These are phyloP conservation scores for Octopus sinensis DNA, from an alignment of 1,140 invertebrate genomes.

Conservation along the genomic window DNA sequence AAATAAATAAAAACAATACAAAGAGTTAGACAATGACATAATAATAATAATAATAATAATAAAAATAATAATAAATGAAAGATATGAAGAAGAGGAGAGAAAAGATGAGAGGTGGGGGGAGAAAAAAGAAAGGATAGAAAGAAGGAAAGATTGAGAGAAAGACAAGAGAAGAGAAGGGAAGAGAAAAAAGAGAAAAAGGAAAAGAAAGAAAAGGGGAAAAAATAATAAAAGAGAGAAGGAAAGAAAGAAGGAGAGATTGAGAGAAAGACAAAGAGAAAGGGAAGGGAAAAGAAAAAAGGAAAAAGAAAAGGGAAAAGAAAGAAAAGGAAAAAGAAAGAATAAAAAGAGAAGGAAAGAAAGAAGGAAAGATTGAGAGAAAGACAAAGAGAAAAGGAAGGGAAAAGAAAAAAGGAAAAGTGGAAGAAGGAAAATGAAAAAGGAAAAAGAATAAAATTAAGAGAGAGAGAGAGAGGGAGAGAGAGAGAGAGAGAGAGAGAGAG, in stretches of 20 bases:
- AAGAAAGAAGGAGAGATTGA: background rate
- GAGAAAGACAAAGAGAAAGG: background rate
- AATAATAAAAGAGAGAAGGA: background rate
- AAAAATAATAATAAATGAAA: background rate
- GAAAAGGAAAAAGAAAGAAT: background rate
- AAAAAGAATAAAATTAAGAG: background rate
- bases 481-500: background rate
- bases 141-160: background rate
- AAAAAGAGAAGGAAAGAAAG: background rate
- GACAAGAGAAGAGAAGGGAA: background rate
- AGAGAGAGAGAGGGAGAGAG: background rate
- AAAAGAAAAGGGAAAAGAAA: background rate
- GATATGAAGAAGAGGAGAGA: background rate
- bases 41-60: background rate
- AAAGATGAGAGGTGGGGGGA: background rate
- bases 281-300: background rate
- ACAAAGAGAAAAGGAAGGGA: background rate
- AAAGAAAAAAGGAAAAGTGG: background rate
- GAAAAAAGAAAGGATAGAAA: background rate
- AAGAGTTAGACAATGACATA: background rate
- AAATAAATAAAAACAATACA: background rate
- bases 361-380: background rate
- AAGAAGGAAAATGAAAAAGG: background rate
- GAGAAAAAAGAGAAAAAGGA: background rate
- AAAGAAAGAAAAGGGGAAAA: background rate